phyloP scores from a whole-genome alignment of 2,797 vertebrate species.

The Pogoniulus pusillus region DNA sequence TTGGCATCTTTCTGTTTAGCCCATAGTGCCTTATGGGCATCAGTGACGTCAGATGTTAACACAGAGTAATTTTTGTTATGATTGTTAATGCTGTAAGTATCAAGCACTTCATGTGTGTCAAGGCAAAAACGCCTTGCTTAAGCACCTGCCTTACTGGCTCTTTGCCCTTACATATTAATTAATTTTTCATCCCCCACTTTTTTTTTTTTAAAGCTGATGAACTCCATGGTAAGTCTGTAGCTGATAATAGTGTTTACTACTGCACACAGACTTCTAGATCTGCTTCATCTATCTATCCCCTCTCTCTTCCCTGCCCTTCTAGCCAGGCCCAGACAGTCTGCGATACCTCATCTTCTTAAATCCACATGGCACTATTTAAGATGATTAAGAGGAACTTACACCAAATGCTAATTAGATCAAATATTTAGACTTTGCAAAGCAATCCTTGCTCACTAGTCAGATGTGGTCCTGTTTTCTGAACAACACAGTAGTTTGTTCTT shows the following conservation, averaged over 20 bases:
- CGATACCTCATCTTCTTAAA: background rate
- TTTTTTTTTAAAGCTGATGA: background rate
- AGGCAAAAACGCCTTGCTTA: conserved; percentile 2
- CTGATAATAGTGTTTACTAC: background rate
- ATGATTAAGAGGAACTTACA: background rate
- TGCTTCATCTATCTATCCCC: background rate
- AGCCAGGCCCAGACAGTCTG: background rate
- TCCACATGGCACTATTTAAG: background rate
- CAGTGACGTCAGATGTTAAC: conserved; percentile 21
- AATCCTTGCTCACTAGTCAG: background rate
- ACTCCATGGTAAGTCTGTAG: background rate
- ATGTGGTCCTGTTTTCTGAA: background rate
- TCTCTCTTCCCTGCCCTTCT: background rate
- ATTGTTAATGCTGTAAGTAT: conserved; percentile 37
- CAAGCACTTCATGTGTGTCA: conserved; percentile 42
- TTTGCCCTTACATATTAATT: background rate
- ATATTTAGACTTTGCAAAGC: background rate
- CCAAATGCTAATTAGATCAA: background rate
- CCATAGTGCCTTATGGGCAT: background rate
- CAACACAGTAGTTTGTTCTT: background rate
- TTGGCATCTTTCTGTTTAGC: conserved; percentile 29
- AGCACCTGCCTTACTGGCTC: conserved; percentile 45
- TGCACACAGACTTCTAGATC: background rate
- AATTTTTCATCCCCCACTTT: background rate
- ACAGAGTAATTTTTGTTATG: conserved; percentile 8